Evolutionary conservation across 2,113 vertebrate species (phyloP), one percentile per base, ranked within the genome.

Genomic region (Gopherus evgoodei): DNA sequence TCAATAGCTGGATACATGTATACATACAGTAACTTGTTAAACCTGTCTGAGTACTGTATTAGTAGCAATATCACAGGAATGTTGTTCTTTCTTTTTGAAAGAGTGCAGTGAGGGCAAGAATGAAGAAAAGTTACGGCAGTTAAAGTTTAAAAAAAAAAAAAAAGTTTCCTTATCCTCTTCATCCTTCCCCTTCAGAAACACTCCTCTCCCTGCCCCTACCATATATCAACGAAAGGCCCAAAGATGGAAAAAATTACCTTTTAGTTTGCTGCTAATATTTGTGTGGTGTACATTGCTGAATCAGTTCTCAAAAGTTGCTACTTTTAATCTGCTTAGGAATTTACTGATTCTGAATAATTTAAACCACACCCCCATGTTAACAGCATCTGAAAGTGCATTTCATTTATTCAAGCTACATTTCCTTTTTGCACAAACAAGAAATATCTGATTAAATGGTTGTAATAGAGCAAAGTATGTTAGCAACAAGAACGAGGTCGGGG

Each of bases 31-130:
- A 2, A 96, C 96, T 96, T 93, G 95, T 89, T 95, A 89, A 93
- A 96, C 96, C 94, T 95, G 96, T 95, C 96, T 96, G 92, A 87
- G 92, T 93, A 5, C 92, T 94, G 89, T 93, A 95, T 88, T 93
- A 93, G 84, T 79, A 96, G 94, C 96, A 95, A 56, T 96, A 96
- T 96, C 95, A 75, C 42, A 95, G 94, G 96, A 96, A 92, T 42
- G n/a, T 92, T 94, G 57, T 92, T 94, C 53, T 42, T 92, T 53
- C 95, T 97, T 95, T 95, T 95, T 86, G 84, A 88, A 96, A 92
- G 90, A 35, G 91, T 93, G 92, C 91, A 85, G 89, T 88, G 90
- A 97, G 96, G 93, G 86, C 94, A 91, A 96, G 79, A 87, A 86
- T 75, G 84, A 80, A 54, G 35, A n/a, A 3, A 92, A 65, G 19